A percentile compares a stretch with the other conserved stretches of the same genome.
phyloP scores from a whole-genome alignment of 2,797 vertebrate species.

The Enteromius afrohamiltoni region DNA sequence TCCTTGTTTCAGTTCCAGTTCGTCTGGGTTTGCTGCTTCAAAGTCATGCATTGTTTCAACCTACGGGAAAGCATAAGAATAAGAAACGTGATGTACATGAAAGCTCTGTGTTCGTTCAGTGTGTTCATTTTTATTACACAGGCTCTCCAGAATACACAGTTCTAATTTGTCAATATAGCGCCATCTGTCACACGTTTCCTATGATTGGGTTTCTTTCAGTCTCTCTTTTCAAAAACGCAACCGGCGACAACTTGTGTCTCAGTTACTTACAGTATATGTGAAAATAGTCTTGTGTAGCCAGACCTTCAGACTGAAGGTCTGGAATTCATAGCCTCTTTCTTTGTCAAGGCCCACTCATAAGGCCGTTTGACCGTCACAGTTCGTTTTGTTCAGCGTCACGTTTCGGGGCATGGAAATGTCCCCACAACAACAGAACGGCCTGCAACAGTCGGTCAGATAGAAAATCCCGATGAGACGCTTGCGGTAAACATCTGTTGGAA shows the following conservation, averaged over 20 bases:
- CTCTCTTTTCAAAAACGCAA: not conserved
- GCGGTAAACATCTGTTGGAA: too few species aligned
- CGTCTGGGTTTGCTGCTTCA: conserved; percentile 93
- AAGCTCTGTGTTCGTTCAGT: not conserved
- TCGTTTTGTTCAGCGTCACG: too few species aligned
- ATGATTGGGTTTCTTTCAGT: not conserved
- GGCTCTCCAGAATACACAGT: not conserved
- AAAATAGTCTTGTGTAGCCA: not conserved
- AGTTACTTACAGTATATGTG: too few species aligned
- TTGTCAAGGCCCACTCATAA: too few species aligned
- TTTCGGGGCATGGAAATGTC: too few species aligned
- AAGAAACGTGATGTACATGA: not conserved
- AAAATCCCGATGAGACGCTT: too few species aligned
- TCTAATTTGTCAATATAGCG: not conserved
- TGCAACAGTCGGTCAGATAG: too few species aligned
- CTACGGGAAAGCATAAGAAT: conserved; percentile 68
- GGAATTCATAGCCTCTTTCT: too few species aligned
- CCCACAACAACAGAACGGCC: too few species aligned
- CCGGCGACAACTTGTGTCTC: not conserved
- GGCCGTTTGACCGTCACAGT: too few species aligned
- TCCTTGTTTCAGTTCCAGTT: conserved; percentile 89
- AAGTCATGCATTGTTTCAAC: conserved; percentile 95
- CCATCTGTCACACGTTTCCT: not conserved
- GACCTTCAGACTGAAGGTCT: too few species aligned
- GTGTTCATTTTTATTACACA: not conserved